Evolutionary conservation across 2,113 vertebrate species (phyloP), one percentile per base, ranked within the genome.

Genomic region (Nycticebus coucang): DNA sequence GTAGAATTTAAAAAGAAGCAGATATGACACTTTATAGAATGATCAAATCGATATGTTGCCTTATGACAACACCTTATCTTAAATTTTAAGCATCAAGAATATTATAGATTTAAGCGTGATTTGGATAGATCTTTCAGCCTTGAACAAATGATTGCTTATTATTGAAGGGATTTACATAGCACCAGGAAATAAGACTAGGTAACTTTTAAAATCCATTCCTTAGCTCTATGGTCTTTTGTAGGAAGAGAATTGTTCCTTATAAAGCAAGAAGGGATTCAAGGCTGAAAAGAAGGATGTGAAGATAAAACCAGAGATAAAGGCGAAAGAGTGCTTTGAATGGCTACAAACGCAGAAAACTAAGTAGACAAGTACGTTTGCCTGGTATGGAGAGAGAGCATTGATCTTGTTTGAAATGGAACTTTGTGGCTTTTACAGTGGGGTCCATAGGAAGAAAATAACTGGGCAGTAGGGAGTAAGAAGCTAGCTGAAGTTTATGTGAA

Each of bases 231-330:
- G 62, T 83, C 74, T 78, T 0, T 64, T 75, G 4, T 81, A 71
- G 91, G 78, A 93, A 75, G 37, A 90, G 33, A n/a, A 69, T 45
- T 82, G 21, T 80, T 84, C 22, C 50, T 68, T 91, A 14, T 28
- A 91, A 85, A 91, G 22, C 77, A 59, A 12, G 50, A 71, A 95
- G 53, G 68, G 59, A 80, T 82, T 87, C 60, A 93, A 82, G 82
- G 75, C 64, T 80, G 26, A 84, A 83, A 92, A 78, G 68, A 90
- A 79, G 59, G 28, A 30, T 33, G 6, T 60, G 13, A 93, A 72
- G 15, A 28, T 81, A 71, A 92, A 53, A 81, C 17, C 74, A 80
- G 74, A 28, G 57, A 45, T 21, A 66, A 37, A 77, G 35, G 11
- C 41, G 66, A 26, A 26, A 4, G 24, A 71, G 18, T 11, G 1